Evolutionary conservation across 2,888 invertebrate species (phyloP), one percentile per base, ranked within the genome.

Genomic region (Dendrolimus houi): DNA sequence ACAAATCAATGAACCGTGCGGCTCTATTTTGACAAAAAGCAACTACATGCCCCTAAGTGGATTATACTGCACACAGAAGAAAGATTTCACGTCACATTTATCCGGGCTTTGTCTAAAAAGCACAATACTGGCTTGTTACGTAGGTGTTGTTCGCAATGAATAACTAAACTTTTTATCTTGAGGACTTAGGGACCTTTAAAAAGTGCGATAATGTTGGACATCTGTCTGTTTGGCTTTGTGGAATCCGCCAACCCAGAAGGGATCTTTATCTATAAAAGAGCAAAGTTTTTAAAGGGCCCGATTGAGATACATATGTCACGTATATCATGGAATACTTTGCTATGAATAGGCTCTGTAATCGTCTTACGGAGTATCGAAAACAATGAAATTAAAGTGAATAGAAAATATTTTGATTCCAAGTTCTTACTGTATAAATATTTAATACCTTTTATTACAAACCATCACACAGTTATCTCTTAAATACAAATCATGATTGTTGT

Each of bases 21-120:
- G 68, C 70, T 70, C 71, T 83, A 81, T 83, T 83, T 80, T 81
- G 80, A 83, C 82, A 85, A 86, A 83, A 83, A 79, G 75, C 79
- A 67, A 71, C 80, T 79, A 86, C 87, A 87, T 85, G 80, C 87
- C 84, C 77, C 77, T 90, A 90, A 90, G 90, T 90, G 87, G 90
- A 90, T 90, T 89, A 90, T 75, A 67, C 74, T 80, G 79, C 69
- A 65, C 68, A 74, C 66, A 72, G 67, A 75, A 77, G 73, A 47
- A 47, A 85, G 83, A 87, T 89, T 89, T 87, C 81, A 89, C 87
- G 84, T 83, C 84, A 77, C 85, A 89, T 90, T 89, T 80, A 84
- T 79, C 78, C 80, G 64, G 61, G 60, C 67, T 76, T 87, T 85
- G 85, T 85, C 77, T 85, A 80, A 74, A 47, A 65, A 59, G 56